Base-by-base conservation (phyloP, 1,140 invertebrate genomes). In the Wasmannia auropunctata region DNA sequence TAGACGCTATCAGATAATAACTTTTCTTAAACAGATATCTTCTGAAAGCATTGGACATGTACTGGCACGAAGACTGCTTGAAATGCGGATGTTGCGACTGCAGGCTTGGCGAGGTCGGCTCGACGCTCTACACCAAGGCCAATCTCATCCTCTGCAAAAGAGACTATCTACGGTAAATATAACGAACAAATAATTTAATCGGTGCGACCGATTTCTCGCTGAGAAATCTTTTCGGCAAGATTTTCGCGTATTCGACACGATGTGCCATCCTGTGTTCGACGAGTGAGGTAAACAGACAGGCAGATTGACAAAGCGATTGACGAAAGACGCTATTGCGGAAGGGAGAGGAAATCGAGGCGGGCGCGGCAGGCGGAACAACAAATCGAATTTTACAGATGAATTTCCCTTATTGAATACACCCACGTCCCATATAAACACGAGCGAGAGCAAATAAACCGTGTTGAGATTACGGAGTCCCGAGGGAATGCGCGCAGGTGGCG, bases 41-140 rank as follows among this genome's bases (percentile, higher is more conserved):
- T 5, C 95, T 97, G 60, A 97, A 97, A 91, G 97, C 98, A 0
- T 95, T 98, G 91, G 98, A 99, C 92, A 96, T 98, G 93, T 98
- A 97, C 93, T 99, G 98, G 98, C 98, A 99, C 94, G 98, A 99
- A 92, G 98, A 99, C 93, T 99, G 98, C 92, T 96, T 99, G 43
- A 99, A 98, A 93, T 99, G 98, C 92, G 98, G 98, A 37, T 99
- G 98, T 94, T 99, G 98, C 94, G 97, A 99, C 93, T 99, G 98
- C 94, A 96, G 98, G 75, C 96, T 99, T 0, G 98, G 98, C 0
- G 98, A 99, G 95, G 98, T 99, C 5, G 98, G 98, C 37, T 98
- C 98, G 49, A 98, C 98, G 60, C 96, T 99, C 16, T 99, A 98
- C 95, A 98, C 98, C 80, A 99, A 98, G 95, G 98, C 98, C 3